These are phyloP conservation scores for Muscicapa comitata DNA, from an alignment of 2,797 vertebrate species.

Conservation along the genomic window DNA sequence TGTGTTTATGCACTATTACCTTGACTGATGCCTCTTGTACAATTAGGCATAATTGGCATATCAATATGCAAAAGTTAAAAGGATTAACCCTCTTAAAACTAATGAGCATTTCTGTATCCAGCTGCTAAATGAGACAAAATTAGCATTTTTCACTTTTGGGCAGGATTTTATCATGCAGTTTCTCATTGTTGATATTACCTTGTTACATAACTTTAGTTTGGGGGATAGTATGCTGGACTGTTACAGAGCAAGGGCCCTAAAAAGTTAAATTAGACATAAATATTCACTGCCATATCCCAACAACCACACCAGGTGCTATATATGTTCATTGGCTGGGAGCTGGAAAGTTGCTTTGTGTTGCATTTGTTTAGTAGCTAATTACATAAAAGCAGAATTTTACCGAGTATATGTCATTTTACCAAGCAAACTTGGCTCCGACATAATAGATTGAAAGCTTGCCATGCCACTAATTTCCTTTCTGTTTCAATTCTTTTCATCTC, in stretches of 20 bases:
- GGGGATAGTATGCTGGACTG: constrained; percentile 73
- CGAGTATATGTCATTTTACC: constrained; percentile 74
- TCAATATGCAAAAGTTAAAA: constrained; percentile 99
- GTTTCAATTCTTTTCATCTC: constrained; percentile 78
- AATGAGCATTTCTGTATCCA: constrained; percentile 94
- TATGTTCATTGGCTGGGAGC: constrained; percentile 65
- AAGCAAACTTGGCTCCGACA: constrained; percentile 75
- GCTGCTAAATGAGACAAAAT: constrained; percentile 93
- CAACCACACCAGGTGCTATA: constrained; percentile 68
- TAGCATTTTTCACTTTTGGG: constrained; percentile 95
- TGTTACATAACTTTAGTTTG: constrained; percentile 85
- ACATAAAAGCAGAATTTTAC: constrained; percentile 74
- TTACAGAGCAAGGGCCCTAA: constrained; percentile 70
- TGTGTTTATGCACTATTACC: constrained; percentile 98
- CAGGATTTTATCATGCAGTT: constrained; percentile 88
- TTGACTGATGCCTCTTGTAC: constrained; percentile 95
- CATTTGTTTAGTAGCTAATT: constrained; percentile 77
- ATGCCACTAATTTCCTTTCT: constrained; percentile 77
- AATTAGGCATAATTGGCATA: constrained; percentile 97
- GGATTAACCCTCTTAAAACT: constrained; percentile 98
- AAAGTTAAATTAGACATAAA: constrained; percentile 77
- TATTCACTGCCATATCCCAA: constrained; percentile 63
- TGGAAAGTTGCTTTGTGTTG: constrained; percentile 73
- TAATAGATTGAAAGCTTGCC: constrained; percentile 76
- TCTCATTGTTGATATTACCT: constrained; percentile 87